These are phyloP conservation scores for Ferdinandea cuprea DNA, from an alignment of 2,888 invertebrate genomes.

Conservation along the genomic window DNA sequence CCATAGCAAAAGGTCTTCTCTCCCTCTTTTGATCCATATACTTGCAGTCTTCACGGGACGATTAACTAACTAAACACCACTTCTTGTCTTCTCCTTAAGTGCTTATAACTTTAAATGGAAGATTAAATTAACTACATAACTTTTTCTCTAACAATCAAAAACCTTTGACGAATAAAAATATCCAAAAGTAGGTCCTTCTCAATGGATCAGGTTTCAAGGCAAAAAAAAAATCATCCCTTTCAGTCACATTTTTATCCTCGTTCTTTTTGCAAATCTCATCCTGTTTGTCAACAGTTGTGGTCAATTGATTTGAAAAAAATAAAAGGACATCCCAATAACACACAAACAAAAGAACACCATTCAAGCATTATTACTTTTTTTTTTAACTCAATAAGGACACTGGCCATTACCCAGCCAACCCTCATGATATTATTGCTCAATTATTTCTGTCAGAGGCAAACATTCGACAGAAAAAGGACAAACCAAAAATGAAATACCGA, in stretches of 20 bases:
- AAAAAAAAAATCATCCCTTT: not conserved
- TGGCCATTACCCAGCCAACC: not conserved
- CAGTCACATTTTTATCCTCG: not conserved
- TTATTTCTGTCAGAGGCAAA: slow-evolving; percentile 42
- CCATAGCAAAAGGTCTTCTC: no score
- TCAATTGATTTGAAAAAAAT: slow-evolving; percentile 20
- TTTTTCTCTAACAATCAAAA: no score
- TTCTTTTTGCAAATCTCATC: not conserved
- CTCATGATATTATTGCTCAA: slow-evolving; percentile 11
- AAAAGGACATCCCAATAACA: not conserved
- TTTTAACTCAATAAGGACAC: slow-evolving; percentile 6
- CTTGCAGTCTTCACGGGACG: no score
- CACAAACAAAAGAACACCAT: not conserved
- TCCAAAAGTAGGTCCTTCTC: not conserved
- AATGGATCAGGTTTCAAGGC: not conserved
- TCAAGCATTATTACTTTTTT: not conserved
- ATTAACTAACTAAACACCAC: no score
- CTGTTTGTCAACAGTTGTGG: slow-evolving; percentile 21
- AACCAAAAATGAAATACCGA: slow-evolving; percentile 25
- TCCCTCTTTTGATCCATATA: no score
- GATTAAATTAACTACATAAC: no score
- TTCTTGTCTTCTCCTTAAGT: no score
- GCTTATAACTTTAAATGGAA: no score
- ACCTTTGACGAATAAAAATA: not conserved
- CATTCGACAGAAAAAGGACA: slow-evolving; percentile 26